These are phyloP conservation scores for Automeris io DNA, from an alignment of 2,888 invertebrate species.

Conservation along the genomic window DNA sequence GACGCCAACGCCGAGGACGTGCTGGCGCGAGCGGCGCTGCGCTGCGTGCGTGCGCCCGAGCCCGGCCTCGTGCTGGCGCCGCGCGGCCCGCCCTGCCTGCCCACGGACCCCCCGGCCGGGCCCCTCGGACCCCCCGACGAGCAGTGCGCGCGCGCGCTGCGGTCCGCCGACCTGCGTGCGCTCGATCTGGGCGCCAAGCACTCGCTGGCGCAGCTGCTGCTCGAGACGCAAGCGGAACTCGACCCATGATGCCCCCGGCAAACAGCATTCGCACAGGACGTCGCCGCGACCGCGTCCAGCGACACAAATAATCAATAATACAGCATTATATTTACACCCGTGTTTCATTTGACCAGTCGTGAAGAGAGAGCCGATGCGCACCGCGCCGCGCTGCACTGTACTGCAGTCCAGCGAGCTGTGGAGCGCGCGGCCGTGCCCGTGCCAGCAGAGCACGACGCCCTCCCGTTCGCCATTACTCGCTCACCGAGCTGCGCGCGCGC, in stretches of 20 bases:
- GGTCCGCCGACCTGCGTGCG: slow-evolving; percentile 20
- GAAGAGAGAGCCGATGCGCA: too few species aligned
- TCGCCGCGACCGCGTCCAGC: too few species aligned
- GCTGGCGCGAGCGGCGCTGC: slow-evolving; percentile 77
- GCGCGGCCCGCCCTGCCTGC: slow-evolving; percentile 20
- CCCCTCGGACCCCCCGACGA: slow-evolving; percentile 7
- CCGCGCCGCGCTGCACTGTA: too few species aligned
- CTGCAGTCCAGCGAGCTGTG: too few species aligned
- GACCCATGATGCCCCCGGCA: not conserved
- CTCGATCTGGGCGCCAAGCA: slow-evolving; percentile 37
- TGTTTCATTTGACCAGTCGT: too few species aligned
- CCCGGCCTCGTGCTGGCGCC: slow-evolving; percentile 77
- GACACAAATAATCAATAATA: too few species aligned
- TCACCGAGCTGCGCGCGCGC: too few species aligned
- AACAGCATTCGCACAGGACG: not conserved
- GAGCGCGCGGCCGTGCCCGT: too few species aligned
- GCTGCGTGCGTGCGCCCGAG: slow-evolving; percentile 87
- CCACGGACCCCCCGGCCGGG: slow-evolving; percentile 10
- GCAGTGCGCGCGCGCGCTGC: slow-evolving; percentile 9
- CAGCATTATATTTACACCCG: too few species aligned
- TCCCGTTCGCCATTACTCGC: too few species aligned
- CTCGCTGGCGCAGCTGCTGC: slow-evolving; percentile 28
- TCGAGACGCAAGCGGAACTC: slow-evolving; percentile 13
- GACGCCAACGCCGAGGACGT: slow-evolving; percentile 15
- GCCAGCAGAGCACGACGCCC: too few species aligned